phyloP scores from a whole-genome alignment of 2,888 invertebrate species.

The Rhimphoctona megacephalus region DNA sequence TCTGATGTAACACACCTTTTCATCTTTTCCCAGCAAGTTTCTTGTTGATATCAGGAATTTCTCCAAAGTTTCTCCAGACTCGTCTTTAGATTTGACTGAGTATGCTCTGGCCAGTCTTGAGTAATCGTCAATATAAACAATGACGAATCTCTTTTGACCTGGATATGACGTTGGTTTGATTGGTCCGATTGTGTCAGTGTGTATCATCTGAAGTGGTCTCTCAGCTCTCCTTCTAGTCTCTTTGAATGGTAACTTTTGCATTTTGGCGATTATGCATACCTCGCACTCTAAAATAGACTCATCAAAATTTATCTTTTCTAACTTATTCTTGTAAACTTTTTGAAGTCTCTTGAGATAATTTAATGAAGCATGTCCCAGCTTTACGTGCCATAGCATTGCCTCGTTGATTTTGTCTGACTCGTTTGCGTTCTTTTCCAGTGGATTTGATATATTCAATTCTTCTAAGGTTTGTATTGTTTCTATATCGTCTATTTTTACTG shows the following conservation, averaged over 20 bases:
- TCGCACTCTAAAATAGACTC: conserved; percentile 68
- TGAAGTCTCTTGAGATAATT: conserved; percentile 69
- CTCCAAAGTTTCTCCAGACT: conserved; percentile 63
- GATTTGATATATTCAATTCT: too few species aligned
- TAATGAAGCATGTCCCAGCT: conserved; percentile 71
- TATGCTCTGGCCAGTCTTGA: conserved; percentile 65
- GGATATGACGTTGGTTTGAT: conserved; percentile 63
- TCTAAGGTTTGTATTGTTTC: too few species aligned
- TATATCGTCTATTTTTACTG: too few species aligned
- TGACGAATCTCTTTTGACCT: conserved; percentile 65
- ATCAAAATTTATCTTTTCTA: conserved; percentile 34
- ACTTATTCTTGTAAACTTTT: conserved; percentile 59
- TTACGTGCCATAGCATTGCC: conserved; percentile 73
- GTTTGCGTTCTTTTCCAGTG: too few species aligned
- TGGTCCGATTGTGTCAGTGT: conserved; percentile 66
- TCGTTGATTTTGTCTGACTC: not conserved
- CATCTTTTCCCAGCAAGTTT: conserved; percentile 71
- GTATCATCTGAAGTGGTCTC: conserved; percentile 65
- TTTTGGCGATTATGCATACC: too few species aligned
- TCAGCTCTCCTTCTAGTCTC: conserved; percentile 24
- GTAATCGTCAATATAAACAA: conserved; percentile 68
- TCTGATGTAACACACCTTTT: conserved; percentile 72
- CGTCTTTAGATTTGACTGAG: conserved; percentile 66
- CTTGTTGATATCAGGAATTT: conserved; percentile 67
- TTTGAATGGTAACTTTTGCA: too few species aligned